Percentiles rank a stretch among this genome's conserved stretches.
These are phyloP conservation scores for Ophion slaviceki DNA, from an alignment of 2,888 invertebrate species.

Conservation along the genomic window DNA sequence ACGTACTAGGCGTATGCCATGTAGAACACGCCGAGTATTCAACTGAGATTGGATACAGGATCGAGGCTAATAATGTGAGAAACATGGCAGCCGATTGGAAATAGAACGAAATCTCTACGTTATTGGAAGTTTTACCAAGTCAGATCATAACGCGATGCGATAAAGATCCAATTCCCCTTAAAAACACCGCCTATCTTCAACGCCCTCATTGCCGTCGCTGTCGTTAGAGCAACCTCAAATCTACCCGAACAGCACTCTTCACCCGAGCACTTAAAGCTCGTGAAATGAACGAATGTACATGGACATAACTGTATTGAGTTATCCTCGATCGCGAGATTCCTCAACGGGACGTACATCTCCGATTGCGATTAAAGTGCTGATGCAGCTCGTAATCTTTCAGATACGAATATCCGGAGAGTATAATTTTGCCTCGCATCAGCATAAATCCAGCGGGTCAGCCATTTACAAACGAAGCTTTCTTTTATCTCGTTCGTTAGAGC, in stretches of 20 bases:
- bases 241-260: constrained; percentile 20
- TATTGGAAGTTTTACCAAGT: constrained; percentile 5
- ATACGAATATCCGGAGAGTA: neutral
- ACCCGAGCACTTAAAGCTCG: neutral
- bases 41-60: neutral
- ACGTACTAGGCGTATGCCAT: neutral
- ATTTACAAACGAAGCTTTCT: neutral
- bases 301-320: constrained; percentile 13
- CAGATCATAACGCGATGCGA: neutral
- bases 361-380: constrained; percentile 20
- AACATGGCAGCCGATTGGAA: constrained; percentile 30
- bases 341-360: neutral
- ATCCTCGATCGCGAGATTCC: constrained; percentile 2
- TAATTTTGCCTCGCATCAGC: neutral
- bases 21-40: neutral
- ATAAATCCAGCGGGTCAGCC: neutral
- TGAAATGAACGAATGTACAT: constrained; percentile 27
- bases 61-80: neutral
- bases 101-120: constrained; percentile 52
- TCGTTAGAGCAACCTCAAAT: constrained; percentile 40
- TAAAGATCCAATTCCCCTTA: neutral
- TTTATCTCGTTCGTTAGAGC: neutral
- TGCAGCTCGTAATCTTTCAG: constrained; percentile 15
- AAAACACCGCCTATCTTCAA: neutral
- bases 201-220: neutral